A percentile compares a stretch with the other conserved stretches of the same genome.
Evolutionary conservation across 2,797 vertebrate genomes (phyloP).

Genomic region (Parauchenoglanis punctatus): DNA sequence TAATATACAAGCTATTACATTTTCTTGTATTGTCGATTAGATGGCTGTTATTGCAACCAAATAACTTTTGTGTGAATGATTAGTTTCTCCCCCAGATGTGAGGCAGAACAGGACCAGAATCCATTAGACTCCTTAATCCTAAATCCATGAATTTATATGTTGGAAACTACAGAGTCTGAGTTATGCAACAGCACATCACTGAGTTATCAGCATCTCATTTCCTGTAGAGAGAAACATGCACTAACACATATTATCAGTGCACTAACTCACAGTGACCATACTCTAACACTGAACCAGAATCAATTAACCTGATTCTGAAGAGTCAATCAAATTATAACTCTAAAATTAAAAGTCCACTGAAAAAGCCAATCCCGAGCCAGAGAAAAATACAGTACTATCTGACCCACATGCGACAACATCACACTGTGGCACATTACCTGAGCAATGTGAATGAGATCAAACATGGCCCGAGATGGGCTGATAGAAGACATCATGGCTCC

Average conservation of each 20-base stretch:
- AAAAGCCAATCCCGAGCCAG: background rate
- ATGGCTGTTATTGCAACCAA: background rate
- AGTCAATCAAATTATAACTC: background rate
- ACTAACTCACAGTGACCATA: background rate
- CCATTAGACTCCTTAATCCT: background rate
- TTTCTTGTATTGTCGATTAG: background rate
- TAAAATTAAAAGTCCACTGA: background rate
- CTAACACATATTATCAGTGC: background rate
- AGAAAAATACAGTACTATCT: background rate
- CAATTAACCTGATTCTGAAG: background rate
- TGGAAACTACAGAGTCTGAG: background rate
- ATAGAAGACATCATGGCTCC: background rate
- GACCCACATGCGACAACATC: background rate
- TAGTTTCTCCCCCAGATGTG: background rate
- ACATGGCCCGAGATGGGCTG: background rate
- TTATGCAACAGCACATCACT: conserved; percentile 43
- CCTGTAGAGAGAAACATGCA: conserved; percentile 1
- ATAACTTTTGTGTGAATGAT: background rate
- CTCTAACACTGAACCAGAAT: background rate
- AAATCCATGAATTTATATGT: background rate
- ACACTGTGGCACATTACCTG: background rate
- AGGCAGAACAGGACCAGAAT: background rate
- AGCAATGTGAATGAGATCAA: background rate
- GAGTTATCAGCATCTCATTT: conserved; percentile 39
- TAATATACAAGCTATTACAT: background rate